Percentiles rank a stretch among this genome's conserved stretches.
Conservation (phyloP, 2,113 vertebrate species). For the Mohoua ochrocephala region DNA sequence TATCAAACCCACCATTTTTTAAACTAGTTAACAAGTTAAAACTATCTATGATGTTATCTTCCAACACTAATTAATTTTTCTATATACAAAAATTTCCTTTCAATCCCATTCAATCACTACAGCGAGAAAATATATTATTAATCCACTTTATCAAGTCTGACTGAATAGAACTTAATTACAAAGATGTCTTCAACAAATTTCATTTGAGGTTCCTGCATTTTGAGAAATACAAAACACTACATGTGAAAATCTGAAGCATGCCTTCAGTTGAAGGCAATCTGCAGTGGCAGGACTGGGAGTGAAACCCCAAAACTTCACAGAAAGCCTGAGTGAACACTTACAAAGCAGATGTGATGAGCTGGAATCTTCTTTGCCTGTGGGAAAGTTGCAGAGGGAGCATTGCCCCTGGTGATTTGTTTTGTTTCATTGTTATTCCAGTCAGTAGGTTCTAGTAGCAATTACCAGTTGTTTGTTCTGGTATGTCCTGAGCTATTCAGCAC, state of each 20-base stretch:
- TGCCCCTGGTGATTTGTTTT: not conserved
- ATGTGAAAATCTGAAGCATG: not conserved
- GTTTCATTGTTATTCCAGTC: not conserved
- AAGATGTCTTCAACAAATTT: not conserved
- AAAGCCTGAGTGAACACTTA: not conserved
- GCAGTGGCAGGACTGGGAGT: not conserved
- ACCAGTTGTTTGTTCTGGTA: not conserved
- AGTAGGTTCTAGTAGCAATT: not conserved
- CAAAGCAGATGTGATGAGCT: not conserved
- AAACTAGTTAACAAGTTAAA: not conserved
- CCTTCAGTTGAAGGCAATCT: not conserved
- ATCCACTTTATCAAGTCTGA: not conserved
- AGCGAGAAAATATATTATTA: not conserved
- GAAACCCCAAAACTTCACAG: not conserved
- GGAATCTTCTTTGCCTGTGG: not conserved
- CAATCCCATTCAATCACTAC: not conserved
- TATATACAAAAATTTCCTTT: not conserved
- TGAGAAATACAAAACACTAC: not conserved
- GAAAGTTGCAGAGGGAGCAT: not conserved
- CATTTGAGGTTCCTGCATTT: not conserved
- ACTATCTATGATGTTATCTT: not conserved
- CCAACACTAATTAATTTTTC: not conserved
- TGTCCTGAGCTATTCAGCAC: not conserved
- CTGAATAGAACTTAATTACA: not conserved
- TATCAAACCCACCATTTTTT: not conserved